A percentile compares a stretch with the other conserved stretches of the same genome.
These are phyloP conservation scores for Toxotes chatareus DNA, from an alignment of 2,113 vertebrate species.

Conservation along the genomic window DNA sequence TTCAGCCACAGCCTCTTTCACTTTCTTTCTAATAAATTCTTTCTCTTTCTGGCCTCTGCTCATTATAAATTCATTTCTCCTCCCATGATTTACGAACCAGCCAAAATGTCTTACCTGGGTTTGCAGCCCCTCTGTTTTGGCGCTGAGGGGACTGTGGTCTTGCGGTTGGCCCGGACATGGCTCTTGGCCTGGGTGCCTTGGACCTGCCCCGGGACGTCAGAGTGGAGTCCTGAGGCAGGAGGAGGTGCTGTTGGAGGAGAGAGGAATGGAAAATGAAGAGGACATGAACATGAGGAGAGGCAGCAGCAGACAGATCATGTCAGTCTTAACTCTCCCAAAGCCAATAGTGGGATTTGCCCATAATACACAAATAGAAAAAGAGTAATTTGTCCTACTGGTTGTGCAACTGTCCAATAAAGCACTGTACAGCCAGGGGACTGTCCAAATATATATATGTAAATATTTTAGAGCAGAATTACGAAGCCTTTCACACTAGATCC, in stretches of 20 bases:
- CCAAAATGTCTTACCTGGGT: slow-evolving; percentile 78
- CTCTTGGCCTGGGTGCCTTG: slow-evolving; percentile 61
- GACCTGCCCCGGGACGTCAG: slow-evolving; percentile 19
- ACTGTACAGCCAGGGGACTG: too few relatives aligned
- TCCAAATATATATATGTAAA: too few relatives aligned
- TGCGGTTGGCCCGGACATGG: slow-evolving; percentile 85
- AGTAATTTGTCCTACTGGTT: too few relatives aligned
- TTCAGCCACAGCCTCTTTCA: background rate
- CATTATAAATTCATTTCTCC: background rate
- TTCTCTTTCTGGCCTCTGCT: background rate
- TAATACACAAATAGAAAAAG: too few relatives aligned
- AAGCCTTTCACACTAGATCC: too few relatives aligned
- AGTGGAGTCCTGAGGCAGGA: slow-evolving; percentile 15
- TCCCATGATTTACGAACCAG: too few relatives aligned
- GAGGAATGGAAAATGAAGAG: background rate
- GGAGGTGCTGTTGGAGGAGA: slow-evolving; percentile 3
- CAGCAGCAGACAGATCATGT: too few relatives aligned
- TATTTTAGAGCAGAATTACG: too few relatives aligned
- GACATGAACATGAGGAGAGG: background rate
- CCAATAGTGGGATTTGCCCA: too few relatives aligned
- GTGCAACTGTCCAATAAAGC: too few relatives aligned
- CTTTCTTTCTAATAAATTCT: background rate
- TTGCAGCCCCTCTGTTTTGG: slow-evolving; percentile 85
- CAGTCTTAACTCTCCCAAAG: too few relatives aligned
- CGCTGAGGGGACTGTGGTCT: slow-evolving; percentile 66